Conservation (phyloP, 2,113 vertebrate genomes). For the Serilophus lunatus region DNA sequence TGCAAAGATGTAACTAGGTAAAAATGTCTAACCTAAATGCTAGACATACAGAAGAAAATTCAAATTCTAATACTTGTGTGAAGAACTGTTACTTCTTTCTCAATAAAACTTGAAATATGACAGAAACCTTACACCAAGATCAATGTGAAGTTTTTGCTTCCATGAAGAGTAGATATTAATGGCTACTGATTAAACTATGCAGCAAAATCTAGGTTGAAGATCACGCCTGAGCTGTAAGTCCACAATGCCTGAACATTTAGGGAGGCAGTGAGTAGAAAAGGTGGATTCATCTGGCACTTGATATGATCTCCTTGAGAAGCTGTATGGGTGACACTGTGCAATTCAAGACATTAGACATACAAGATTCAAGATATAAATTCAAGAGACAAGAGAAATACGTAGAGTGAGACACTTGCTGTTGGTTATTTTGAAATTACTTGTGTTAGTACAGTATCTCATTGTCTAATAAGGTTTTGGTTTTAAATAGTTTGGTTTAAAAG, state of each 20-base stretch:
- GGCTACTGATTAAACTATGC: background rate
- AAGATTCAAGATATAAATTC: background rate
- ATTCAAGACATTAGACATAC: background rate
- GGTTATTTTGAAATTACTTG: background rate
- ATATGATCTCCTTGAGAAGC: background rate
- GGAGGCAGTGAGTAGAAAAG: background rate
- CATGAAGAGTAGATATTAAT: background rate
- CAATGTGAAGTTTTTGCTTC: background rate
- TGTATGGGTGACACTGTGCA: background rate
- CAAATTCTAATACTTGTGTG: background rate
- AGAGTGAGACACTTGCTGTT: background rate
- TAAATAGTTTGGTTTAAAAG: background rate
- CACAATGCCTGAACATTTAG: background rate
- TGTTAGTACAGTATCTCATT: background rate
- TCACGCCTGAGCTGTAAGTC: background rate
- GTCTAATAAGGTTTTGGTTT: background rate
- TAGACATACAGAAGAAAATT: background rate
- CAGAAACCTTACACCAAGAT: background rate
- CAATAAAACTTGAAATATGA: background rate
- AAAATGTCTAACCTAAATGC: background rate
- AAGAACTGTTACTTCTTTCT: background rate
- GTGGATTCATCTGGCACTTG: background rate
- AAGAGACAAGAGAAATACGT: background rate
- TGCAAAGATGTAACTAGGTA: background rate
- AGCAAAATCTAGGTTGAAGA: background rate